Evolutionary conservation across 2,797 vertebrate species (phyloP).

Genomic region (Catharus ustulatus): DNA sequence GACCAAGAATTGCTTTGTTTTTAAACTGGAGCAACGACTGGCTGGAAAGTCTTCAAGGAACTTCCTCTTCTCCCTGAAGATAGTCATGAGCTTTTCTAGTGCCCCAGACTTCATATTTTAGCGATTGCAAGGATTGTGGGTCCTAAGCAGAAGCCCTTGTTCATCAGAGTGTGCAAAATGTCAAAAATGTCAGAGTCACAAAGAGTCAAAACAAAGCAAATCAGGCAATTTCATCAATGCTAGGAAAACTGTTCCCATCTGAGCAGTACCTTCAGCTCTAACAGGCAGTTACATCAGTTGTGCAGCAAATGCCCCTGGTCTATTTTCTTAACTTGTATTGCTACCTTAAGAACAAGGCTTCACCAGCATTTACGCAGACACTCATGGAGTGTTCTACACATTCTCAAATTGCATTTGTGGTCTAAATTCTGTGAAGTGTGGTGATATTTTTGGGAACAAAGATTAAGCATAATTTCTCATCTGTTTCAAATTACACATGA

Average conservation of each 20-base stretch:
- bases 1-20: not conserved
- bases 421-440: not conserved
- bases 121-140: not conserved
- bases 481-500: slow-evolving; percentile 1
- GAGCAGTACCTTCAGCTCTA: not conserved
- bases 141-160: not conserved
- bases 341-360: not conserved
- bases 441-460: slow-evolving; percentile 20
- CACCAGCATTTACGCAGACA: not conserved
- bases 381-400: not conserved
- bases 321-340: not conserved
- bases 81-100: not conserved
- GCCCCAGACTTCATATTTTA: accelerated
- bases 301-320: not conserved
- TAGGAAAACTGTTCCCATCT: not conserved
- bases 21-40: not conserved
- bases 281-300: not conserved
- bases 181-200: not conserved
- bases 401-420: not conserved
- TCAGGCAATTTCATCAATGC: not conserved
- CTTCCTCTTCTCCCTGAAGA: slow-evolving; percentile 12
- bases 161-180: not conserved
- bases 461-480: not conserved
- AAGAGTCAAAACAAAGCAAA: not conserved
- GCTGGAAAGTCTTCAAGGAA: not conserved